phyloP scores from a whole-genome alignment of 2,888 invertebrate genomes.

The Mechanitis mazaeus region DNA sequence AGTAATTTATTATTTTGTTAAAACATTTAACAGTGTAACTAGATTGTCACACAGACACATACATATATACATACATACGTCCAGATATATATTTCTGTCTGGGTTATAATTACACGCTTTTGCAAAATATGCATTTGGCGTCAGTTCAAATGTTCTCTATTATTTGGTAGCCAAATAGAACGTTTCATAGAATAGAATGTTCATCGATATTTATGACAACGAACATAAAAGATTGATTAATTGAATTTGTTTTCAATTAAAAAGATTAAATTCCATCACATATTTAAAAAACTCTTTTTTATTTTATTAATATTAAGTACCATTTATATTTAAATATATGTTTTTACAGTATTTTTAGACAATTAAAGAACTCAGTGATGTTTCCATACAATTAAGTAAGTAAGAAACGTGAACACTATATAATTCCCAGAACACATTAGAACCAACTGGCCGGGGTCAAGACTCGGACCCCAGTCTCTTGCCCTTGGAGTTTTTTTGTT shows the following conservation, averaged over 20 bases:
- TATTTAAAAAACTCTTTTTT: too few relatives aligned
- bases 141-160: conserved; percentile 56
- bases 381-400: not conserved
- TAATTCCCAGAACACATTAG: conserved; percentile 3
- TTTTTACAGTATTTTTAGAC: too few relatives aligned
- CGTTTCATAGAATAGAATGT: conserved; percentile 33
- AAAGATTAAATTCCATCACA: too few relatives aligned
- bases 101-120: conserved; percentile 58
- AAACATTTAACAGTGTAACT: conserved; percentile 3
- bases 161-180: conserved; percentile 50
- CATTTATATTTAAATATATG: too few relatives aligned
- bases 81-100: conserved; percentile 48
- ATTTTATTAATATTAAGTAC: too few relatives aligned
- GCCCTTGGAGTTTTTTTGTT: conserved; percentile 68
- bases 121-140: conserved; percentile 69
- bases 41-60: conserved; percentile 30
- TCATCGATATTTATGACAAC: not conserved
- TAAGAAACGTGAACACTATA: not conserved
- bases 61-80: conserved; percentile 27
- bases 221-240: not conserved
- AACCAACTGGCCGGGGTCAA: conserved; percentile 50
- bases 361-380: too few relatives aligned
- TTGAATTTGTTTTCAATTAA: too few relatives aligned
- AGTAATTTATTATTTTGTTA: too few relatives aligned
- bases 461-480: conserved; percentile 64